Evolutionary conservation across 1,140 invertebrate species (phyloP).

Genomic region (Pomacea maculata): DNA sequence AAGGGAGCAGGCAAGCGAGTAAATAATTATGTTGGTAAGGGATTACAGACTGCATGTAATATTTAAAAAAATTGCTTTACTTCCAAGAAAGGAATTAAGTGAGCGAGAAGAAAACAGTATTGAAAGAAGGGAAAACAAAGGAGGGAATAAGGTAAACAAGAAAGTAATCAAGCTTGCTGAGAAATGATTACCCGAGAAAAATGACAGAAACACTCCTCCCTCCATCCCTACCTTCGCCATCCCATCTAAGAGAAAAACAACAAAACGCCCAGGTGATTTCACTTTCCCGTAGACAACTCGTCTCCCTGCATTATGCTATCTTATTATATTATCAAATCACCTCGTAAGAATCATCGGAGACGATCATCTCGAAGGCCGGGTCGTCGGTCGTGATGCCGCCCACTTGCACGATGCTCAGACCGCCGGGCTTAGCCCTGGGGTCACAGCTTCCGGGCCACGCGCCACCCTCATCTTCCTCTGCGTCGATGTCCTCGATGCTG

Average conservation of each 20-base stretch:
- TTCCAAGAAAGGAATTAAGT: neutral
- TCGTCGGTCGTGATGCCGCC: slow-evolving; percentile 10
- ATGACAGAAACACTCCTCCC: neutral
- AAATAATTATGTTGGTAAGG: neutral
- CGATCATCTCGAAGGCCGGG: slow-evolving; percentile 22
- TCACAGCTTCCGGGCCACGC: neutral
- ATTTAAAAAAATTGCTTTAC: too few species aligned
- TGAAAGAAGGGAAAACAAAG: neutral
- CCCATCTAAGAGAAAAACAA: neutral
- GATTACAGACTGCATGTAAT: neutral
- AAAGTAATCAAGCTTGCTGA: neutral
- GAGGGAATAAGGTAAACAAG: neutral
- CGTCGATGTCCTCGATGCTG: slow-evolving; percentile 18
- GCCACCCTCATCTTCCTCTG: slow-evolving; percentile 8
- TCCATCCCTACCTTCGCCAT: neutral
- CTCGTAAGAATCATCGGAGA: slow-evolving; percentile 12
- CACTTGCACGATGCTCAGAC: slow-evolving; percentile 10
- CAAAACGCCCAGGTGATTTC: neutral
- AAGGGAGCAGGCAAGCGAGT: neutral
- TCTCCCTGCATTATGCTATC: neutral
- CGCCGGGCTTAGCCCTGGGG: neutral
- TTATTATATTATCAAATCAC: neutral
- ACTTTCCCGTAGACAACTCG: too few species aligned
- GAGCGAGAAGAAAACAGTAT: neutral
- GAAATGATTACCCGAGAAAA: neutral